A percentile compares a stretch with the other conserved stretches of the same genome.
These are phyloP conservation scores for Axis porcinus DNA, from an alignment of 2,113 vertebrate species.

Conservation along the genomic window DNA sequence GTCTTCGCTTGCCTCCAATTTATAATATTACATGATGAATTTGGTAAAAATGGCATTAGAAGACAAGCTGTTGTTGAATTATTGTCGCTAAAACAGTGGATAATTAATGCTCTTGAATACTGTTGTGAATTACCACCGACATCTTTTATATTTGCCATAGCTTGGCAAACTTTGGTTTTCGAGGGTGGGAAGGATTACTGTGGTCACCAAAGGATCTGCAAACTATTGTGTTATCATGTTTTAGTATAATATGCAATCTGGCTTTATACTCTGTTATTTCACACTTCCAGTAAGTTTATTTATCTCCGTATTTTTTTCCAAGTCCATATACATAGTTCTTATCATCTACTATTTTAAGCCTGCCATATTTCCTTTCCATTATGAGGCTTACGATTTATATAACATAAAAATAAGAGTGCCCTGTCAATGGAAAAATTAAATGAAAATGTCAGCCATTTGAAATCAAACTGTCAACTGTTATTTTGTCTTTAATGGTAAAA, in stretches of 20 bases:
- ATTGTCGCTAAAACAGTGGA: not conserved
- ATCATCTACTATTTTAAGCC: not conserved
- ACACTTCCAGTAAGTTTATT: not conserved
- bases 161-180: not conserved
- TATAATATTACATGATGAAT: not conserved
- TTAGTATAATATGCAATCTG: not conserved
- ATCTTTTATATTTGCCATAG: not conserved
- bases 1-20: not conserved
- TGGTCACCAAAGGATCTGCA: not conserved
- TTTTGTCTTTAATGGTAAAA: not conserved
- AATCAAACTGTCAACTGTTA: not conserved
- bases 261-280: not conserved
- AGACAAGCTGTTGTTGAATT: not conserved
- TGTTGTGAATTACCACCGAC: not conserved
- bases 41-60: not conserved
- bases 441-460: not conserved
- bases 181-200: not conserved
- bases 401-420: not conserved
- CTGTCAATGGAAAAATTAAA: not conserved
- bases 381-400: not conserved
- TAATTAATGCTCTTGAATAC: not conserved
- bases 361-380: not conserved
- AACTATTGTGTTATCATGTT: not conserved
- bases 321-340: not conserved
- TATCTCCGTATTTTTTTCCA: not conserved